Base-by-base conservation (phyloP, 1,140 invertebrate genomes). In the Heliconius hewitsoni region DNA sequence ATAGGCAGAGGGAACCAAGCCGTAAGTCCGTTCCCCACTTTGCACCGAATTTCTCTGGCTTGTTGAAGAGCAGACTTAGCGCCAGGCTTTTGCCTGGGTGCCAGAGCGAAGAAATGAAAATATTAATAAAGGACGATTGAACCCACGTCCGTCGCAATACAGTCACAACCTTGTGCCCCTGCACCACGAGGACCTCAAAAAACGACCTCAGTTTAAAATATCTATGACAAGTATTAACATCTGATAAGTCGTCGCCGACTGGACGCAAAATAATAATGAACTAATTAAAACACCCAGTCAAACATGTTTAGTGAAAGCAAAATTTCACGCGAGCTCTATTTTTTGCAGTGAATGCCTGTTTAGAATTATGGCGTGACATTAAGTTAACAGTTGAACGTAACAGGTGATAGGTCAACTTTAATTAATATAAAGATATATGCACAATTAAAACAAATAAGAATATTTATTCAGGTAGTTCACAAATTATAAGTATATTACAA, bases 261-360 rank as follows among this genome's bases (percentile, higher is more conserved):
- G 76, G 77, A 83, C 78, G 83, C 83, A 83, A 85, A 82, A 87
- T 82, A 89, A 91, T 90, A 87, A 90, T 88, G 83, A 83, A 73
- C 80, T 90, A 89, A 91, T 93, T 91, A 90, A 85, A 87, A 81
- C 80, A 73, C 73, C 86, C 82, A 86, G 82, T 76, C 84, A 86
- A 90, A 88, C 87, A 77, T 84, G 86, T 84, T 85, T 81, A 91
- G 91, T 92, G 91, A 93, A 93, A 93, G 91, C 82, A 84, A 83
- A 83, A 85, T 89, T 91, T 89, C 87, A 91, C 87, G 85, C 82
- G 76, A 87, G 87, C 74, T 87, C 87, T 80, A 86, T 89, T 86
- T 74, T 73, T 80, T 73, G 50, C 34, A 82, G 55, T 75, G 74
- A 82, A 80, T 79, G 79, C 81, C 76, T 82, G 82, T 23, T 42